Conservation (phyloP, 2,797 vertebrate genomes). For the Sebastes taczanowskii region DNA sequence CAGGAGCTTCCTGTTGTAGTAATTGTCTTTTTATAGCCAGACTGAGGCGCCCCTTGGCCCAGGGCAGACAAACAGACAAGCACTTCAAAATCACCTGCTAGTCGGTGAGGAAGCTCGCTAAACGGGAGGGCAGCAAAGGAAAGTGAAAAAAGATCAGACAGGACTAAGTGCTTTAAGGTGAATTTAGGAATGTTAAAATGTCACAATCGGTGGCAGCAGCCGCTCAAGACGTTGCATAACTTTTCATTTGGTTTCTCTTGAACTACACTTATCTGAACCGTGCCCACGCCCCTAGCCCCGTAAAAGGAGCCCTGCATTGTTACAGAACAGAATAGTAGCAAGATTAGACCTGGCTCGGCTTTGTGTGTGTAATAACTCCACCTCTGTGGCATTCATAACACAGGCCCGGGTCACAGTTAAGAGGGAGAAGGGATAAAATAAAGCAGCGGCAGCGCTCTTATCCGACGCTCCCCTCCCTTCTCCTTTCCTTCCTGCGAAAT, state of each 20-base stretch:
- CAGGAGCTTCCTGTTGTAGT: conserved; percentile 70
- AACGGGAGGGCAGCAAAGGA: conserved; percentile 16
- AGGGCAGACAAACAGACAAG: conserved; percentile 20
- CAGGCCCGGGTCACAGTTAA: conserved; percentile 53
- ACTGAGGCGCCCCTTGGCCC: conserved; percentile 44
- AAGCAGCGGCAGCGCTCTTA: conserved; percentile 68
- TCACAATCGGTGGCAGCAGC: conserved; percentile 16
- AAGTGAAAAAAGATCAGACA: conserved; percentile 26
- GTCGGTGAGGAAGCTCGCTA: not conserved
- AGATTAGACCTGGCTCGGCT: conserved; percentile 69
- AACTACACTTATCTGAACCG: conserved; percentile 49
- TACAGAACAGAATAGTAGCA: conserved; percentile 63
- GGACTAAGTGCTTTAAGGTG: not conserved
- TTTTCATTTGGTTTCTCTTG: conserved; percentile 41
- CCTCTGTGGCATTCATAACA: conserved; percentile 72
- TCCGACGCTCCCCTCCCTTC: conserved; percentile 75
- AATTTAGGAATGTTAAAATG: conserved; percentile 33
- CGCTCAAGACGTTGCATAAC: conserved; percentile 14
- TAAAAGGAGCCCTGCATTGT: conserved; percentile 66
- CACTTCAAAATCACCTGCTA: conserved; percentile 49
- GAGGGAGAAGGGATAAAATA: conserved; percentile 70
- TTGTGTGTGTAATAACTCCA: conserved; percentile 69
- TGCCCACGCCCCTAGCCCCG: too few species aligned
- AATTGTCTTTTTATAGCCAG: conserved; percentile 68
- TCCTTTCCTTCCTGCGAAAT: conserved; percentile 86